Percentiles rank a stretch among this genome's conserved stretches.
phyloP scores from a whole-genome alignment of 2,888 invertebrate species.

The Cephus rjabovi region DNA sequence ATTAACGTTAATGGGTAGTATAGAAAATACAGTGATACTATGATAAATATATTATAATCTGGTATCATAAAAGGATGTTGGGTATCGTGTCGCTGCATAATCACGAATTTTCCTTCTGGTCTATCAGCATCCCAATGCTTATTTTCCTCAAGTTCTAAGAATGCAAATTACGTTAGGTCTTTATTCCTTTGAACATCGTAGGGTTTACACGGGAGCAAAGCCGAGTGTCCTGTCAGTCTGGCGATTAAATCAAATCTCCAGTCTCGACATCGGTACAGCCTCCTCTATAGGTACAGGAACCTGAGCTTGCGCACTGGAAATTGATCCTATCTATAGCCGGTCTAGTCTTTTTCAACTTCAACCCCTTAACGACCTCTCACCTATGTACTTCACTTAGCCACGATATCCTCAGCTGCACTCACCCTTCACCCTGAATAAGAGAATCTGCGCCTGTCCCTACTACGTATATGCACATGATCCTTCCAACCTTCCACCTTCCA shows the following conservation, averaged over 20 bases:
- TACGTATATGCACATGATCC: not conserved
- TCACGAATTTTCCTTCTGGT: not conserved
- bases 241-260: slow-evolving; percentile 47
- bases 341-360: not conserved
- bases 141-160: not conserved
- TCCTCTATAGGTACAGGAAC: not conserved
- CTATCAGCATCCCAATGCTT: not conserved
- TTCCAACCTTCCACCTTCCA: not conserved
- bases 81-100: not conserved
- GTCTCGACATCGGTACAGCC: not conserved
- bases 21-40: not conserved
- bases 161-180: slow-evolving; percentile 43
- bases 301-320: not conserved
- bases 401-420: not conserved
- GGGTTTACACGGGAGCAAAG: slow-evolving; percentile 7
- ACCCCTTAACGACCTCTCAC: not conserved
- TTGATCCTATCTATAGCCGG: not conserved
- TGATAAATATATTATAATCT: not conserved
- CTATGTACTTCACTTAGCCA: not conserved
- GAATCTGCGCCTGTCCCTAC: not conserved
- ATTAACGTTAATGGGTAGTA: not conserved
- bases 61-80: not conserved
- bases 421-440: not conserved
- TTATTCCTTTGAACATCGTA: slow-evolving; percentile 37
- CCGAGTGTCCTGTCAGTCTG: slow-evolving; percentile 38